Percentiles rank a stretch among this genome's conserved stretches.
These are phyloP conservation scores for Parapristionchus giblindavisi DNA, from an alignment of 2,888 invertebrate species.

Conservation along the genomic window DNA sequence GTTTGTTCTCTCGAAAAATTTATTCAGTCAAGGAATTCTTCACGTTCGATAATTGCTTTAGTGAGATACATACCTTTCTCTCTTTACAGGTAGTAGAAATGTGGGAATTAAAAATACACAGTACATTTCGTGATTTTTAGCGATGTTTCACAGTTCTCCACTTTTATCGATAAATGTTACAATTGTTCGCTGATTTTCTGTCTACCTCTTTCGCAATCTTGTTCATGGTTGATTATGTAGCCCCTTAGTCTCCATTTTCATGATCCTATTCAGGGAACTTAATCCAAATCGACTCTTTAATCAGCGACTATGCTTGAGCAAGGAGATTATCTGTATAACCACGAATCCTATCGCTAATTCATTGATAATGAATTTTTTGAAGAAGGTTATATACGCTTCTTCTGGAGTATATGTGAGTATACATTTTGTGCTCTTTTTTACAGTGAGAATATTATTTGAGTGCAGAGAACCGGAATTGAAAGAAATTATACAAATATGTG, in stretches of 20 bases:
- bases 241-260: background rate
- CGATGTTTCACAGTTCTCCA: background rate
- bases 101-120: background rate
- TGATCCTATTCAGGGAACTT: background rate
- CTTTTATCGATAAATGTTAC: background rate
- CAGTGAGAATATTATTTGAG: background rate
- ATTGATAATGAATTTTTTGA: conserved; percentile 8
- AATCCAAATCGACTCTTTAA: conserved; percentile 8
- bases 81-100: background rate
- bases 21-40: background rate
- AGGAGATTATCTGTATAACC: background rate
- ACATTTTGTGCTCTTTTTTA: background rate
- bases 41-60: background rate
- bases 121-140: background rate
- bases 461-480: conserved; percentile 18
- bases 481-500: background rate
- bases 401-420: conserved; percentile 1
- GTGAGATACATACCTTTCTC: conserved; percentile 9
- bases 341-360: conserved; percentile 30
- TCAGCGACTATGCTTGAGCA: background rate
- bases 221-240: background rate
- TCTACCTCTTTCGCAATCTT: background rate
- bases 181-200: conserved; percentile 19
- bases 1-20: background rate
- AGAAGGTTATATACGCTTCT: background rate